A percentile compares a stretch with the other conserved stretches of the same genome.
These are phyloP conservation scores for Altica lythri DNA, from an alignment of 2,888 invertebrate genomes.

Conservation along the genomic window DNA sequence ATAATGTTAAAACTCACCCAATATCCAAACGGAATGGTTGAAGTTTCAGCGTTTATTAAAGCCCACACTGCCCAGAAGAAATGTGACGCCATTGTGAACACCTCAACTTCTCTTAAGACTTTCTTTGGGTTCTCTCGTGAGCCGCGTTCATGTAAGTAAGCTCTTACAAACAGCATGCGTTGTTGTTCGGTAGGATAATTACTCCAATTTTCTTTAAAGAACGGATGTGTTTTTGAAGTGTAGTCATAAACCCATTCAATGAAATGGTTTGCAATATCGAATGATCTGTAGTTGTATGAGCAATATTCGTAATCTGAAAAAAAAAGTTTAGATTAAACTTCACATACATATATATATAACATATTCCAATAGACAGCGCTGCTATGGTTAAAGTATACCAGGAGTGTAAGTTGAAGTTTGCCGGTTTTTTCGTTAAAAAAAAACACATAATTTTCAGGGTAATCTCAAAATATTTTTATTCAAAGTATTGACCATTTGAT, in stretches of 20 bases:
- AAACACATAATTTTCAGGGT: no score
- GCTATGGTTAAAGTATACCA: no score
- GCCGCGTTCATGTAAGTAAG: slow-evolving; percentile 61
- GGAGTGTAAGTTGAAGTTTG: no score
- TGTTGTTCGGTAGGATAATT: slow-evolving; percentile 79
- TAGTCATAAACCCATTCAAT: slow-evolving; percentile 92
- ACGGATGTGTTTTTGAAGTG: slow-evolving; percentile 75
- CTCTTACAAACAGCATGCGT: slow-evolving; percentile 64
- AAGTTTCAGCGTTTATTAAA: slow-evolving; percentile 82
- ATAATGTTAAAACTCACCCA: slow-evolving; percentile 87
- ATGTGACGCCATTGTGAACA: slow-evolving; percentile 86
- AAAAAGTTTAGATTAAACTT: no score
- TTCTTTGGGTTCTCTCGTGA: slow-evolving; percentile 50
- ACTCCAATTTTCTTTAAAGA: slow-evolving; percentile 70
- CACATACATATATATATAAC: no score
- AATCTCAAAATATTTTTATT: no score
- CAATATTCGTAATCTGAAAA: slow-evolving; percentile 87
- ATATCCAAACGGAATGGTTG: slow-evolving; percentile 92
- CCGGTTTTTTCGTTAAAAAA: no score
- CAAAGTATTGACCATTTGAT: no score
- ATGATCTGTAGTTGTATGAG: slow-evolving; percentile 91
- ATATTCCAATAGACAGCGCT: no score
- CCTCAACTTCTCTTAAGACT: slow-evolving; percentile 70
- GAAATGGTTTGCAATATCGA: slow-evolving; percentile 94
- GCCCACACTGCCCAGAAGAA: slow-evolving; percentile 96